These are phyloP conservation scores for Nephrotoma flavescens DNA, from an alignment of 2,888 invertebrate species.

Conservation along the genomic window DNA sequence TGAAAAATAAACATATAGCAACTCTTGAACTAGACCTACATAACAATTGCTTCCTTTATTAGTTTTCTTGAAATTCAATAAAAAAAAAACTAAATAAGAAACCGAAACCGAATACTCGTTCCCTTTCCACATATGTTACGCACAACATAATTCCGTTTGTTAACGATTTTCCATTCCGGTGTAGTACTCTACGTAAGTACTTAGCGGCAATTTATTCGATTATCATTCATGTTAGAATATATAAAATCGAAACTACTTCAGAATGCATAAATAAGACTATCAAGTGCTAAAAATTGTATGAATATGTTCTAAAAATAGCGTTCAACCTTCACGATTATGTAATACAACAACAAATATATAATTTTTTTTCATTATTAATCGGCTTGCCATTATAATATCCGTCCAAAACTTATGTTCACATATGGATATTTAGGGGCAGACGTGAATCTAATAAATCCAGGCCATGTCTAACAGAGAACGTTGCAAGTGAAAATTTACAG, in stretches of 20 bases:
- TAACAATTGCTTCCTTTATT: too few relatives aligned
- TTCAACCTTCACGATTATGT: background rate
- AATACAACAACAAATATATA: background rate
- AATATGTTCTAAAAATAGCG: background rate
- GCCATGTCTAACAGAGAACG: too few relatives aligned
- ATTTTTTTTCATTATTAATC: background rate
- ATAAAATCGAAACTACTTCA: background rate
- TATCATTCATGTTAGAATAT: background rate
- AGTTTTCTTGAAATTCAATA: too few relatives aligned
- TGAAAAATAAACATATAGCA: too few relatives aligned
- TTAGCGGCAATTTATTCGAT: background rate
- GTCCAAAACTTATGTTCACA: background rate
- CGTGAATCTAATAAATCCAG: background rate
- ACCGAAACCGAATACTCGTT: too few relatives aligned
- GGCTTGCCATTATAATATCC: background rate
- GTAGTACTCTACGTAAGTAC: too few relatives aligned
- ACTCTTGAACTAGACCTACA: too few relatives aligned
- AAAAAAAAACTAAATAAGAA: too few relatives aligned
- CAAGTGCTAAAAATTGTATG: background rate
- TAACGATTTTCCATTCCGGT: too few relatives aligned
- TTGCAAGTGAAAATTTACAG: too few relatives aligned
- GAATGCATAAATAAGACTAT: background rate
- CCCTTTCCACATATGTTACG: too few relatives aligned
- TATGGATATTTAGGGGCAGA: background rate
- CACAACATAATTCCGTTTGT: too few relatives aligned